Percentiles rank a stretch among this genome's conserved stretches.
These are phyloP conservation scores for Ophthalmotilapia sp. DNA, from an alignment of 2,113 vertebrate species.

Conservation along the genomic window DNA sequence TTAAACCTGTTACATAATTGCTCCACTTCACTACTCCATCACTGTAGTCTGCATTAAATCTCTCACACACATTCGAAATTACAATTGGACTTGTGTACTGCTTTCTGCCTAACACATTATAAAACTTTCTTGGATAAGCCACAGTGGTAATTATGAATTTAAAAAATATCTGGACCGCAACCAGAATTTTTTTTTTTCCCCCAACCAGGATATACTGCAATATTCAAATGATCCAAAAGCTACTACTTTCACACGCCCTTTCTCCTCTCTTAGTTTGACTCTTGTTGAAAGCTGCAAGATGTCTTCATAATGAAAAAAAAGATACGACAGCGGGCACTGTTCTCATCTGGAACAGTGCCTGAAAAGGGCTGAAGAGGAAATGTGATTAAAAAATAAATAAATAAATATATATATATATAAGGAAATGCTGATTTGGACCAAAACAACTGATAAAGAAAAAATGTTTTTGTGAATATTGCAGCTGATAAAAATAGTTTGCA, in stretches of 20 bases:
- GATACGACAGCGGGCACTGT: not conserved
- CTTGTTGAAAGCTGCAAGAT: not conserved
- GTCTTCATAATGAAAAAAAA: not conserved
- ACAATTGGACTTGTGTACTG: not conserved
- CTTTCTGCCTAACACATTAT: not conserved
- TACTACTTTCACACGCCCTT: not conserved
- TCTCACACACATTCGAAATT: not conserved
- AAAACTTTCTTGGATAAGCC: not conserved
- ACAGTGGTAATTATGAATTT: not conserved
- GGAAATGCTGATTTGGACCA: slow-evolving; percentile 7
- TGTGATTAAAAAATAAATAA: not conserved
- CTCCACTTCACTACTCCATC: not conserved
- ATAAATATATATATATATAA: not conserved
- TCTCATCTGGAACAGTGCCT: not conserved
- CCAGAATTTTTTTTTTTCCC: fast-evolving
- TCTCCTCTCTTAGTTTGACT: not conserved
- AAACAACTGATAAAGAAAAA: slow-evolving; percentile 29
- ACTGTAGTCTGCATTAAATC: not conserved
- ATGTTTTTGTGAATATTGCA: slow-evolving; percentile 7
- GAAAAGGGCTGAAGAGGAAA: not conserved
- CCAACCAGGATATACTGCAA: not conserved
- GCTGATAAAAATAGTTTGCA: not conserved
- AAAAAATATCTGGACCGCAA: not conserved
- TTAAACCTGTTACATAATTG: not conserved
- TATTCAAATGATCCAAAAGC: not conserved